These are phyloP conservation scores for Schizopygopsis malacanthus DNA, from an alignment of 2,797 vertebrate genomes.

Conservation along the genomic window DNA sequence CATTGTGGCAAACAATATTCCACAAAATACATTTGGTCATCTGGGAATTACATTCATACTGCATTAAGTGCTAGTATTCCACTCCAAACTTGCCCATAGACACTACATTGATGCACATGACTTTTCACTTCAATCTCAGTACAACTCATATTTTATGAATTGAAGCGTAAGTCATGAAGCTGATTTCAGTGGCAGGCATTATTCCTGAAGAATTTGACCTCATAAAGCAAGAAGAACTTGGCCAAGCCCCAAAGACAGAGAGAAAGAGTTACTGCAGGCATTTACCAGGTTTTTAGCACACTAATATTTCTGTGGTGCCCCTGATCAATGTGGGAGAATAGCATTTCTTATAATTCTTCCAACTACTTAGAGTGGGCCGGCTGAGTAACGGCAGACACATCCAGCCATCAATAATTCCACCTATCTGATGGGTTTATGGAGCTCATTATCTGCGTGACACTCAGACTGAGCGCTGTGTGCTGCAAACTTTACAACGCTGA, in stretches of 20 bases:
- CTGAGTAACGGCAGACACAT: constrained; percentile 95
- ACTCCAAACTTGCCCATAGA: background rate
- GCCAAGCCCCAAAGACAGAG: constrained; percentile 59
- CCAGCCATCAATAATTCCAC: constrained; percentile 95
- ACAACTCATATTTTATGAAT: constrained; percentile 7
- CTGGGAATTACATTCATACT: background rate
- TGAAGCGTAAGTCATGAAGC: background rate
- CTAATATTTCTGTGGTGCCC: constrained; percentile 91
- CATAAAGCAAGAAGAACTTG: constrained; percentile 67
- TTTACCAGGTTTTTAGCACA: constrained; percentile 86
- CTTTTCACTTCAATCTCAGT: constrained; percentile 1
- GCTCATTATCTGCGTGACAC: constrained; percentile 99
- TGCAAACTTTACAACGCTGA: constrained; percentile 86
- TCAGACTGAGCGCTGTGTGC: constrained; percentile 85
- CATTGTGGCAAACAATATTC: background rate
- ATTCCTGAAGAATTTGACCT: constrained; percentile 63
- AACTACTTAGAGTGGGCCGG: constrained; percentile 92
- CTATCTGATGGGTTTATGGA: constrained; percentile 96
- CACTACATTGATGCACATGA: background rate
- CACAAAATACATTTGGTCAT: background rate
- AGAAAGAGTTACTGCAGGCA: constrained; percentile 79
- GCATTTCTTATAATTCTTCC: constrained; percentile 99
- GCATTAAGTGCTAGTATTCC: background rate
- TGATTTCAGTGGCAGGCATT: constrained; percentile 40
- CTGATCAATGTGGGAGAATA: constrained; percentile 96